Conservation (phyloP, 1,140 invertebrate genomes). For the Plutomurus gul region DNA sequence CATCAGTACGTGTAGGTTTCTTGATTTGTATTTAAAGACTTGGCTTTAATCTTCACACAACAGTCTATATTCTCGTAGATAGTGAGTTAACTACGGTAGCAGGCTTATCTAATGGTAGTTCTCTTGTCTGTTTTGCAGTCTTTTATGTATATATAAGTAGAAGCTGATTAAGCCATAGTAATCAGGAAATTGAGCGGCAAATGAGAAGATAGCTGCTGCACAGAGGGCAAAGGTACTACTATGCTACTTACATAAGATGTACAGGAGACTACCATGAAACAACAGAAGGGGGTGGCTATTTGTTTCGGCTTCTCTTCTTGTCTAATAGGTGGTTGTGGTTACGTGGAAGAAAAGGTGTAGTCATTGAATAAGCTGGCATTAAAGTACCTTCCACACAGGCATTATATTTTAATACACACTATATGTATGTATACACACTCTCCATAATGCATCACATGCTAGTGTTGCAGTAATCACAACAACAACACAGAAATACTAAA, state of each 20-base stretch:
- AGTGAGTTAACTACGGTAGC: no score
- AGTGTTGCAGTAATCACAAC: no score
- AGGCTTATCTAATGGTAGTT: not conserved
- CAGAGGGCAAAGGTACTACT: not conserved
- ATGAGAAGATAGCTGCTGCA: not conserved
- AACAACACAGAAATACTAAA: no score
- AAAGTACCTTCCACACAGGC: no score
- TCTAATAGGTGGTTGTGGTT: not conserved
- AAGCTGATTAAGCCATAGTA: slow-evolving; percentile 38
- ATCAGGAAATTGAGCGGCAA: slow-evolving; percentile 32
- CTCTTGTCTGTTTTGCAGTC: not conserved
- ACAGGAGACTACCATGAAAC: not conserved
- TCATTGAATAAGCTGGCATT: no score
- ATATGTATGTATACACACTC: no score
- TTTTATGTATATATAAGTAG: not conserved
- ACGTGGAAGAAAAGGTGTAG: no score
- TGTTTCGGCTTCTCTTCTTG: slow-evolving; percentile 10
- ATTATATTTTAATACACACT: no score
- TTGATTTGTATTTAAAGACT: no score
- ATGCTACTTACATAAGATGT: not conserved
- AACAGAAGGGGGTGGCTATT: slow-evolving; percentile 2
- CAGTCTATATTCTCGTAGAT: no score
- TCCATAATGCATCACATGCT: no score
- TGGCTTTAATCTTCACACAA: no score
- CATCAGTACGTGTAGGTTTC: not conserved